phyloP scores from a whole-genome alignment of 2,113 vertebrate species.

The Desmodus rotundus region DNA sequence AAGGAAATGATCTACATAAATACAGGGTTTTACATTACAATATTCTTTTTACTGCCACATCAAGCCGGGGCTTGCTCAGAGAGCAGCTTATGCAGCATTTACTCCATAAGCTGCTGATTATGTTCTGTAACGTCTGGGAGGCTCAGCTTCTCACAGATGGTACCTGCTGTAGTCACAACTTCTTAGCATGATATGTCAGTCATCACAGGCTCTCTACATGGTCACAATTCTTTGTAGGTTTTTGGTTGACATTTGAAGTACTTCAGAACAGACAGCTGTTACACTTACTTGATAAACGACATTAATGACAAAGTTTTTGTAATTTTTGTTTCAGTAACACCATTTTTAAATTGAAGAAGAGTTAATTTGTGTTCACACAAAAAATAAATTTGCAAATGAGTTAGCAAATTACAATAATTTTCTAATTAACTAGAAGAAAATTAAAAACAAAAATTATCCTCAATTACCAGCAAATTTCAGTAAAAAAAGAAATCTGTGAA shows the following conservation, averaged over 20 bases:
- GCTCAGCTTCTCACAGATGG: constrained; percentile 34
- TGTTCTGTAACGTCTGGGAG: constrained; percentile 30
- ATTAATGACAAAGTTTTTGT: constrained; percentile 38
- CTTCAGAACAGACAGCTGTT: not conserved
- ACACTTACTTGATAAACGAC: not conserved
- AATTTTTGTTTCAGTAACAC: constrained; percentile 49
- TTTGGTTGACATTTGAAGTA: constrained; percentile 18
- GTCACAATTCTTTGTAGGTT: not conserved
- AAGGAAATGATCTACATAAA: constrained; percentile 66
- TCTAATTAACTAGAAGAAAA: constrained; percentile 61
- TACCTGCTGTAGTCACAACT: not conserved
- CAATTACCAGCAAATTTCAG: constrained; percentile 58
- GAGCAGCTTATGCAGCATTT: constrained; percentile 62
- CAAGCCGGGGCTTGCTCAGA: constrained; percentile 26
- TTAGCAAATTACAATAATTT: constrained; percentile 69
- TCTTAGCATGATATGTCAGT: not conserved
- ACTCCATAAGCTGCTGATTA: constrained; percentile 51
- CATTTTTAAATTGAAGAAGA: constrained; percentile 45
- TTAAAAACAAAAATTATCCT: constrained; percentile 54
- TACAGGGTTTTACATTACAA: constrained; percentile 57
- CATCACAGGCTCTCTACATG: not conserved
- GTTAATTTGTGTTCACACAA: constrained; percentile 51
- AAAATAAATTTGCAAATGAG: constrained; percentile 59
- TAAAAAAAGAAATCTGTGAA: not conserved
- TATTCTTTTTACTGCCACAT: constrained; percentile 17